Evolutionary conservation across 92 coral and sea anemone genomes (phyloP), one percentile per base, ranked within the genome.

Genomic region (Parazoanthus darwini): DNA sequence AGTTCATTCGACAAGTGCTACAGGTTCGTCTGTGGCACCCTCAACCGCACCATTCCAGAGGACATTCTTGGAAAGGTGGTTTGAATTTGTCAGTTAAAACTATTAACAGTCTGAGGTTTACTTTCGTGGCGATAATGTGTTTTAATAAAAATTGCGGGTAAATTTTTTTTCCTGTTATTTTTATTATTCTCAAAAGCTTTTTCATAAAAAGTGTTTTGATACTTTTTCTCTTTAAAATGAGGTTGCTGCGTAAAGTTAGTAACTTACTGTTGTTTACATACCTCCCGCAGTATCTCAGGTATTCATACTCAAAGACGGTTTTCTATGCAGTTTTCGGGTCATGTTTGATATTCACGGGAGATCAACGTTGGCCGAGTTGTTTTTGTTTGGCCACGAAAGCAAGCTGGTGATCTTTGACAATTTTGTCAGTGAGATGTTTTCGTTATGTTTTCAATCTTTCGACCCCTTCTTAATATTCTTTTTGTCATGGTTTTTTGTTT

Each of bases 1-100:
- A 92, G 94, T 67, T 97, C 99, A 9, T 94, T 95, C 82, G 99
- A 97, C 77, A 96, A 94, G 80, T 90, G 98, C 66, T 97, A 97
- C 89, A 94, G 80, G 80, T 82, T 93, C 44, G 94, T 95, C 37
- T 97, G 94, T 94, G 95, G 95, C 4, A 78, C 84, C 70, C 92
- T 97, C 4, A 84, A 86, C 29, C 97, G 93, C 71, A 91, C 90
- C 46, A 97, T 97, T 33, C 99, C 98, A 81, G 99, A 97, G 83
- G 96, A 94, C 85, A 97, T 97, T 76, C 89, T 97, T 0, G 96
- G 99, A 85, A 94, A 90, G 72, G 91, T 93, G 3, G 16, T 3
- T 54, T 54, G 59, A 54, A 13, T 54, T 54, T 2, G 9, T 29
- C 33, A 29, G 33, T 14, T 11, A 14, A 54, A 54, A 54, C 59